A percentile compares a stretch with the other conserved stretches of the same genome.
These are phyloP conservation scores for Oligia latruncula DNA, from an alignment of 2,888 invertebrate species.

Conservation along the genomic window DNA sequence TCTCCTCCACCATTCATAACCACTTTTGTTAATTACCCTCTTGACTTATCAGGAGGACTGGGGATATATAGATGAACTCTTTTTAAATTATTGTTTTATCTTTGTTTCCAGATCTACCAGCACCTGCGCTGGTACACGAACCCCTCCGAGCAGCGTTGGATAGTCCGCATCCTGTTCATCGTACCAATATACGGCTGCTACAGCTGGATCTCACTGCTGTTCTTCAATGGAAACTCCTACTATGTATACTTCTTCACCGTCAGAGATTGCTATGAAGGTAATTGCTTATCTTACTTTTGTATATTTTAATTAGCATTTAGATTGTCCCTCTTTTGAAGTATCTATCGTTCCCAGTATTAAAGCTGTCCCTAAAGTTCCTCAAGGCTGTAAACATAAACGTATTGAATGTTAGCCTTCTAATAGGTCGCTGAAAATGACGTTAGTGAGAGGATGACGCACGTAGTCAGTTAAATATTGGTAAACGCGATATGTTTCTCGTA, in stretches of 20 bases:
- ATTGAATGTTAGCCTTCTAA: conserved; percentile 15
- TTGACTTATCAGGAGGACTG: background rate
- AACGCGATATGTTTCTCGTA: background rate
- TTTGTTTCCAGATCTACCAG: conserved; percentile 96
- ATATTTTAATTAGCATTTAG: conserved; percentile 26
- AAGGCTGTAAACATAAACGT: background rate
- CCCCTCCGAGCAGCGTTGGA: conserved; percentile 99
- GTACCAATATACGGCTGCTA: conserved; percentile 99
- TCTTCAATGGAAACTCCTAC: conserved; percentile 99
- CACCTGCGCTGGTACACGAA: conserved; percentile 99
- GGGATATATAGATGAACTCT: background rate
- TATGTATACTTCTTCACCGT: conserved; percentile 99
- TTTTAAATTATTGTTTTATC: conserved; percentile 3
- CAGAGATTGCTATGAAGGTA: conserved; percentile 99
- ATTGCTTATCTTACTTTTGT: conserved; percentile 41
- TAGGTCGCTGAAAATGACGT: conserved; percentile 18
- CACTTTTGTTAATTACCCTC: background rate
- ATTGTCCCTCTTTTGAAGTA: conserved; percentile 3
- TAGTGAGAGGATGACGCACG: conserved; percentile 25
- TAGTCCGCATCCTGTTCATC: conserved; percentile 99
- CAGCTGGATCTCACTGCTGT: conserved; percentile 99
- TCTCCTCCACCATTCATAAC: no score
- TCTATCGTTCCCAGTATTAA: background rate
- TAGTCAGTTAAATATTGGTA: conserved; percentile 24
- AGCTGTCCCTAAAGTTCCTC: background rate